Base-by-base conservation (phyloP, 2,113 vertebrate genomes). In the Tonatia bakeri region DNA sequence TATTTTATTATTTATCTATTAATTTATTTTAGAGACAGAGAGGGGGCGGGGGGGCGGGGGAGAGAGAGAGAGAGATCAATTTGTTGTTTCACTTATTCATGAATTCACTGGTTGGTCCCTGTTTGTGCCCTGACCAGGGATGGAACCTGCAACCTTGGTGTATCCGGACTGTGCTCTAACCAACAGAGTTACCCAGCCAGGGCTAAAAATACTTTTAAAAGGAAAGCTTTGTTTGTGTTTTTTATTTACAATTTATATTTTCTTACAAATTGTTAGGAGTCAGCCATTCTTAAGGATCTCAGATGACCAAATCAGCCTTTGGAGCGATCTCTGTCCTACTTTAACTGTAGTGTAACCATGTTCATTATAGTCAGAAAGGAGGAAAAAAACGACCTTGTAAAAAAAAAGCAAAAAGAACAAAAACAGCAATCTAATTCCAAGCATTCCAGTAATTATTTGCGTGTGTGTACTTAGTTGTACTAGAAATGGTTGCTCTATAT, bases 201-300 rank as follows among this genome's bases (percentile, higher is more conserved):
- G 61, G 61, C 61, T 98, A 99, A 98, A 99, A 98, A 97, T 98
- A 99, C 98, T 98, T 99, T 98, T 96, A 99, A 96, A 98, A 98
- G 99, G 98, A 99, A 98, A 99, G 99, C 99, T 54, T 99, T 98
- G 99, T 99, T 99, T 99, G 99, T 99, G 99, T 99, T 99, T 99
- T 98, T 99, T 99, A 99, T 99, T 99, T 99, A 99, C 99, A 99
- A 99, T 99, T 99, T 99, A 99, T 99, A 99, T 99, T 99, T 99
- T 99, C 99, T 99, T 99, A 99, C 99, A 99, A 99, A 99, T 99
- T 99, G 99, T 99, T 99, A 98, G 90, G 99, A 99, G 98, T 98
- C 98, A 96, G 98, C 98, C 98, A 99, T 99, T 99, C 98, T 98
- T 98, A 98, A 98, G 98, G 98, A 99, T 99, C 98, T 99, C 98